phyloP scores from a whole-genome alignment of 2,888 invertebrate species.

The Noctua pronuba region DNA sequence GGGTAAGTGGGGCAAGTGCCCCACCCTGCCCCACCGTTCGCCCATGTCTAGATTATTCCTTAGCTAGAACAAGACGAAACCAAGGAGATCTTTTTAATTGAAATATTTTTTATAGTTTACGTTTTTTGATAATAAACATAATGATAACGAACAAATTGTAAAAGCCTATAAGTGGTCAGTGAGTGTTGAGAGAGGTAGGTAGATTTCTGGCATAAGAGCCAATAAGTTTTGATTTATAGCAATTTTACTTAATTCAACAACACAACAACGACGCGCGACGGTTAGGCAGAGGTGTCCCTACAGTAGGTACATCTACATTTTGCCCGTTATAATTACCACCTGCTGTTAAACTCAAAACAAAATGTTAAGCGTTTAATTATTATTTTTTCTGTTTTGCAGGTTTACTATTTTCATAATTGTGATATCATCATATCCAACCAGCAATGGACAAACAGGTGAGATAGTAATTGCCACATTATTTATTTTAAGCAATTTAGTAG shows the following conservation, averaged over 20 bases:
- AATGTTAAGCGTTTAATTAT: not conserved
- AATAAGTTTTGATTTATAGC: too few relatives aligned
- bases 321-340: not conserved
- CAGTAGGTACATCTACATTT: not conserved
- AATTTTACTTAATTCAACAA: too few relatives aligned
- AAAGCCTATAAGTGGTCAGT: too few relatives aligned
- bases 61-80: not conserved
- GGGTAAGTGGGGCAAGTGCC: too few relatives aligned
- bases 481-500: not conserved
- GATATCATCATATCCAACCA: constrained; percentile 48
- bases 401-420: constrained; percentile 53
- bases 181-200: too few relatives aligned
- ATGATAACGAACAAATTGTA: too few relatives aligned
- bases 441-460: constrained; percentile 64
- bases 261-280: too few relatives aligned
- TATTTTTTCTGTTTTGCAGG: constrained; percentile 48
- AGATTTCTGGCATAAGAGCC: too few relatives aligned
- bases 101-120: not conserved
- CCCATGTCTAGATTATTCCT: not conserved
- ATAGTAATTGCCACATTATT: not conserved
- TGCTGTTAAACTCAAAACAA: not conserved
- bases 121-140: too few relatives aligned
- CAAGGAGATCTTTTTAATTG: not conserved
- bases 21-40: too few relatives aligned
- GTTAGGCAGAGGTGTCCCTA: too few relatives aligned